A percentile compares a stretch with the other conserved stretches of the same genome.
phyloP scores from a whole-genome alignment of 2,888 invertebrate species.

The Hetaerina titia region DNA sequence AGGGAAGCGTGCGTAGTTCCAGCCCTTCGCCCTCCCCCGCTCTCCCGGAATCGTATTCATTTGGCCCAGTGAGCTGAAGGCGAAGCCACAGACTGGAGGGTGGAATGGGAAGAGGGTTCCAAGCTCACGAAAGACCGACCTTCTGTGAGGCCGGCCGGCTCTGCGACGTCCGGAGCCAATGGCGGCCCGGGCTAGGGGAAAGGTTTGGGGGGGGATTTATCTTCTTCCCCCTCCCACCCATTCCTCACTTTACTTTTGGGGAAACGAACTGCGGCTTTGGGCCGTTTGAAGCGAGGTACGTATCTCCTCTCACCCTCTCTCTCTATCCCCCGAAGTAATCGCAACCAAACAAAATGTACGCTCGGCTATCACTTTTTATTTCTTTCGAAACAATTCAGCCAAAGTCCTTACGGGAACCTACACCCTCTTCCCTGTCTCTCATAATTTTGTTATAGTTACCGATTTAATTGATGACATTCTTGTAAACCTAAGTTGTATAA shows the following conservation, averaged over 20 bases:
- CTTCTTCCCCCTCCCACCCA: background rate
- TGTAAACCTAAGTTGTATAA: too few relatives aligned
- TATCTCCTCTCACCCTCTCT: too few relatives aligned
- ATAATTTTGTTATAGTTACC: too few relatives aligned
- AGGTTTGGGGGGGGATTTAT: background rate
- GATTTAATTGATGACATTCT: too few relatives aligned
- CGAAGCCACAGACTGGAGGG: background rate
- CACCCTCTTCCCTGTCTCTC: too few relatives aligned
- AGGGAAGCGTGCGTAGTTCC: background rate
- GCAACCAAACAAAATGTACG: too few relatives aligned
- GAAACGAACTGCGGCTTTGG: background rate
- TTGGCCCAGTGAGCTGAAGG: conserved; percentile 1
- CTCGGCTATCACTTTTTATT: too few relatives aligned
- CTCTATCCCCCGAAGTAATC: too few relatives aligned
- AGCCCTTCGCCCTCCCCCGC: too few relatives aligned
- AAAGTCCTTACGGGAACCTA: too few relatives aligned
- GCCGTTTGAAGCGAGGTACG: background rate
- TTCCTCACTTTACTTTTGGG: background rate
- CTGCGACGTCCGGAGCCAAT: background rate
- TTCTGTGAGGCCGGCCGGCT: too few relatives aligned
- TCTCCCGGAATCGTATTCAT: background rate
- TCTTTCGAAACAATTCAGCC: too few relatives aligned
- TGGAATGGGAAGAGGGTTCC: background rate
- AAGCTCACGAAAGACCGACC: background rate
- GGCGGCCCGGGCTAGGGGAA: background rate